Conservation (phyloP, 2,888 invertebrate species). For the Apamea monoglypha region DNA sequence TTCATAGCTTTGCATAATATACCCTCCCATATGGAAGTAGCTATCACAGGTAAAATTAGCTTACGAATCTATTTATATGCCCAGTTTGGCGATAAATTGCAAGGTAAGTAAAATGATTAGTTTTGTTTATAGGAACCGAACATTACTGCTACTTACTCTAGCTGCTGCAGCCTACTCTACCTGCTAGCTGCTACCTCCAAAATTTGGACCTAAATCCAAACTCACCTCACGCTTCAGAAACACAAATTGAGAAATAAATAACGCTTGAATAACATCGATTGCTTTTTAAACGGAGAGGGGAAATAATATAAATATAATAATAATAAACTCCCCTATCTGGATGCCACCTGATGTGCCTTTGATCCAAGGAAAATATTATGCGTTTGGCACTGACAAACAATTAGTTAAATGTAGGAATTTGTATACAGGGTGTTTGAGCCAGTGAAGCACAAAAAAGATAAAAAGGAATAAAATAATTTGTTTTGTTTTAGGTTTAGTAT, state of each 20-base stretch:
- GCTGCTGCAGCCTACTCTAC: background rate
- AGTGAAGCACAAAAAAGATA: slow-evolving; percentile 9
- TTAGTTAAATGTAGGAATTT: slow-evolving; percentile 69
- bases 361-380: slow-evolving; percentile 78
- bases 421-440: slow-evolving; percentile 36
- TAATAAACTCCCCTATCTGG: slow-evolving; percentile 69
- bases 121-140: too few relatives aligned
- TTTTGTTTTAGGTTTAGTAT: slow-evolving; percentile 8
- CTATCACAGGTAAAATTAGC: too few relatives aligned
- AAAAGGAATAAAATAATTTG: background rate
- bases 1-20: too few relatives aligned
- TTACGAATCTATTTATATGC: too few relatives aligned
- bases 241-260: slow-evolving; percentile 62
- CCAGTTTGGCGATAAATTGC: too few relatives aligned
- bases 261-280: slow-evolving; percentile 61
- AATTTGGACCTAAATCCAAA: background rate
- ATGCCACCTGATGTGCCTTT: slow-evolving; percentile 80
- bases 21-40: too few relatives aligned
- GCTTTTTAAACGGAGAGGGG: slow-evolving; percentile 65
- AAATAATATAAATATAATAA: slow-evolving; percentile 62
- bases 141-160: background rate
- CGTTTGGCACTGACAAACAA: slow-evolving; percentile 76
- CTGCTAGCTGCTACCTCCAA: background rate
- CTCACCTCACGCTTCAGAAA: slow-evolving; percentile 14
- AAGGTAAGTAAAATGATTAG: too few relatives aligned